Evolutionary conservation across 2,113 vertebrate species (phyloP), one percentile per base, ranked within the genome.

Genomic region (Passer montanus): DNA sequence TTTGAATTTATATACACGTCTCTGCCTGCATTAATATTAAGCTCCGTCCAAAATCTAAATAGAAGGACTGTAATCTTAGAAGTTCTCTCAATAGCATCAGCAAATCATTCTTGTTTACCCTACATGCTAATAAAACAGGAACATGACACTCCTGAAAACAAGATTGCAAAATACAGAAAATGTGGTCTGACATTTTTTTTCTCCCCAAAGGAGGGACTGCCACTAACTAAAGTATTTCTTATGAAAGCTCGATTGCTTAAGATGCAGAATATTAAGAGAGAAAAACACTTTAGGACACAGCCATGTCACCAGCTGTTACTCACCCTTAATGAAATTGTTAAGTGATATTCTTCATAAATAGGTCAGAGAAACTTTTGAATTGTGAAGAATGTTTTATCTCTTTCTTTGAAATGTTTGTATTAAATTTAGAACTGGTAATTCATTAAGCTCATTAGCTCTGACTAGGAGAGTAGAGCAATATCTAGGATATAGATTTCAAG

Each of bases 271-370:
- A 97, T 84, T 97, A 95, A 97, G 88, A 96, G 89, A 98, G 96
- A 97, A 98, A 97, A 98, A 96, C 88, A 97, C 87, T 96, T 97
- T 95, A 97, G 97, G 93, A 97, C 93, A 97, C 90, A 97, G 94
- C 68, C 86, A 89, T 98, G 94, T 97, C 92, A 97, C 95, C 97
- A 98, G 97, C 97, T 97, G 97, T 98, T 98, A 97, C 94, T 97
- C 94, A 97, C 97, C 90, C 97, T 80, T 95, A 98, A 97, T 98
- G 94, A 97, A 97, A 97, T 94, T 97, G 93, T 96, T 97, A 98
- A 98, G 94, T 97, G 95, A 96, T 87, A 97, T 97, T 97, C 92
- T 97, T 98, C 97, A 96, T 97, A 98, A 98, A 97, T 95, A 97
- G 93, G 87, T 95, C 87, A 97, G 87, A 89, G 91, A 98, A 97